phyloP scores from a whole-genome alignment of 1,140 invertebrate genomes.

The Eumaeus atala region DNA sequence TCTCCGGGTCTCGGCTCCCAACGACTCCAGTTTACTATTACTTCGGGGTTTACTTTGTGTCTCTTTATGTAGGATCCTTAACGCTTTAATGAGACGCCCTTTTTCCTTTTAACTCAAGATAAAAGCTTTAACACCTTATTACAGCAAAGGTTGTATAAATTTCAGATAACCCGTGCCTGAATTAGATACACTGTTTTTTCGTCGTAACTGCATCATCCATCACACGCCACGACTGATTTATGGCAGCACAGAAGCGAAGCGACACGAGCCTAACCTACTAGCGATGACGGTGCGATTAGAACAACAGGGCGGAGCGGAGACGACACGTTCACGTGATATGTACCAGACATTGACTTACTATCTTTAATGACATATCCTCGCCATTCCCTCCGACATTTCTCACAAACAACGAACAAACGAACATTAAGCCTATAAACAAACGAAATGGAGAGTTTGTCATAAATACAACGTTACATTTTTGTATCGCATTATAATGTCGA shows the following conservation, averaged over 20 bases:
- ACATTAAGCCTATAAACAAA: slow-evolving; percentile 15
- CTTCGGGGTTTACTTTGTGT: slow-evolving; percentile 40
- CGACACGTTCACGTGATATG: slow-evolving; percentile 39
- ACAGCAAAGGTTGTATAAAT: slow-evolving; percentile 12
- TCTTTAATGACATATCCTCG: neutral
- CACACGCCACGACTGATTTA: slow-evolving; percentile 64
- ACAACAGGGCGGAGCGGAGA: slow-evolving; percentile 26
- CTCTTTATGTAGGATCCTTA: slow-evolving; percentile 32
- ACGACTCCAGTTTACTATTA: slow-evolving; percentile 47
- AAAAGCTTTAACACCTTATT: slow-evolving; percentile 9
- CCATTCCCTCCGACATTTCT: neutral
- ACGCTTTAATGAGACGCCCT: slow-evolving; percentile 31
- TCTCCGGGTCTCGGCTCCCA: slow-evolving; percentile 25
- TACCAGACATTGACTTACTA: slow-evolving; percentile 29
- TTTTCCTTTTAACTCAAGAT: slow-evolving; percentile 10
- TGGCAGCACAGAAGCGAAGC: slow-evolving; percentile 51
- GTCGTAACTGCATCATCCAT: slow-evolving; percentile 52
- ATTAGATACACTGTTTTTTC: slow-evolving; percentile 45
- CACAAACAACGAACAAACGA: neutral
- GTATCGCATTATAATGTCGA: slow-evolving; percentile 19
- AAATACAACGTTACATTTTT: slow-evolving; percentile 11
- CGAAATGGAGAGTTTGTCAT: slow-evolving; percentile 5
- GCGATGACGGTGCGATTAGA: slow-evolving; percentile 64
- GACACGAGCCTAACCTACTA: slow-evolving; percentile 53
- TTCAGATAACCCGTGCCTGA: slow-evolving; percentile 24